Conservation (phyloP, 2,113 vertebrate species). For the Cyphomyrus plagiostoma region DNA sequence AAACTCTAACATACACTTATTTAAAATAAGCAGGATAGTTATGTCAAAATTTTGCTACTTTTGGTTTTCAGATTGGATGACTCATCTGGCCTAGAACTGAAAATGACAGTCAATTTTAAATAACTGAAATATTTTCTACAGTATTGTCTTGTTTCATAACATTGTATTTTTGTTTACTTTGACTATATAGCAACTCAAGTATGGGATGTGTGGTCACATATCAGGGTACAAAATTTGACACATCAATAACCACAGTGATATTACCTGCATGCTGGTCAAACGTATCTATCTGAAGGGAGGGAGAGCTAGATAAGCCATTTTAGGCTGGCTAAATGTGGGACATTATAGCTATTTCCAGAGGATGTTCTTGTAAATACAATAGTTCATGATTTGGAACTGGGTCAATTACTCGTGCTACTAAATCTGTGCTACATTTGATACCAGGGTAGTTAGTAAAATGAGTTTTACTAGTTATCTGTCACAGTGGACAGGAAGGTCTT, state of each 20-base stretch:
- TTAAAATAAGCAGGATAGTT: background rate
- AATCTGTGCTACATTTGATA: background rate
- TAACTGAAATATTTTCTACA: background rate
- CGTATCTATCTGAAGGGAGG: background rate
- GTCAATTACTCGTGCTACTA: background rate
- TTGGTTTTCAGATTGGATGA: background rate
- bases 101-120: background rate
- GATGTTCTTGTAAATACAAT: background rate
- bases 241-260: background rate
- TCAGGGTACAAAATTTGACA: background rate
- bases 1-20: background rate
- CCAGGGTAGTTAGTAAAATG: background rate
- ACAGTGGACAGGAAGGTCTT: background rate
- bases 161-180: background rate
- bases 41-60: background rate
- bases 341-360: background rate
- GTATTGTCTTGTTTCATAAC: background rate
- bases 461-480: background rate
- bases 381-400: background rate
- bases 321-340: conserved; percentile 16
- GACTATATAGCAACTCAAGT: background rate
- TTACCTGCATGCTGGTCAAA: background rate
- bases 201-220: background rate
- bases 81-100: background rate
- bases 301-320: background rate